phyloP scores from a whole-genome alignment of 2,888 invertebrate species.

The Gerris lacustris region DNA sequence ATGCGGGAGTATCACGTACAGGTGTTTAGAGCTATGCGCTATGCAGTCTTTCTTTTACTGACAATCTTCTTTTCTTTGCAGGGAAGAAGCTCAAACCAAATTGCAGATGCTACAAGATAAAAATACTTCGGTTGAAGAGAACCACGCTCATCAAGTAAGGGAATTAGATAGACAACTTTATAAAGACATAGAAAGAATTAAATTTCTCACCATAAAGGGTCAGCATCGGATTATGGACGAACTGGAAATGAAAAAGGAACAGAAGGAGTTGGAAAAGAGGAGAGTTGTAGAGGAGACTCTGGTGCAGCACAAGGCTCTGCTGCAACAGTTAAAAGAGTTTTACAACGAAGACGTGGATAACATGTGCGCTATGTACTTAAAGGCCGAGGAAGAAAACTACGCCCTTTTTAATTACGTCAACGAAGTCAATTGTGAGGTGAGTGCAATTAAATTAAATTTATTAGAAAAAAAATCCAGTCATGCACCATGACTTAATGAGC shows the following conservation, averaged over 20 bases:
- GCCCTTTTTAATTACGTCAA: slow-evolving; percentile 83
- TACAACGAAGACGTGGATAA: slow-evolving; percentile 36
- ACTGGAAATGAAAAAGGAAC: slow-evolving; percentile 58
- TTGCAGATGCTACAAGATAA: slow-evolving; percentile 66
- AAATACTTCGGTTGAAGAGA: slow-evolving; percentile 56
- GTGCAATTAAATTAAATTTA: slow-evolving; percentile 1
- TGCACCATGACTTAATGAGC: no score
- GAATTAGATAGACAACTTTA: slow-evolving; percentile 75
- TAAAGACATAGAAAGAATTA: slow-evolving; percentile 69
- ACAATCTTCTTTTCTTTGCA: slow-evolving; percentile 17
- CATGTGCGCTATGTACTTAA: slow-evolving; percentile 52
- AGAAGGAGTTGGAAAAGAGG: slow-evolving; percentile 38
- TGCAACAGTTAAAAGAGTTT: slow-evolving; percentile 11
- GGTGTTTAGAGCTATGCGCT: no score
- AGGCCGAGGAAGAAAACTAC: slow-evolving; percentile 81
- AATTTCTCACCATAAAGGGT: slow-evolving; percentile 70
- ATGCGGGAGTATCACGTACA: no score
- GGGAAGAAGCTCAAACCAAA: slow-evolving; percentile 49
- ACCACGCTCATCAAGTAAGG: slow-evolving; percentile 68
- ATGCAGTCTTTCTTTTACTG: no score
- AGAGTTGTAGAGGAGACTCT: background rate
- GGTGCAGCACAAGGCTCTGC: background rate
- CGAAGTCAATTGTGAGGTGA: slow-evolving; percentile 63
- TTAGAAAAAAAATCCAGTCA: background rate
- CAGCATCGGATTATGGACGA: slow-evolving; percentile 64